phyloP scores from a whole-genome alignment of 2,888 invertebrate species.

The Campopleginae sp. region DNA sequence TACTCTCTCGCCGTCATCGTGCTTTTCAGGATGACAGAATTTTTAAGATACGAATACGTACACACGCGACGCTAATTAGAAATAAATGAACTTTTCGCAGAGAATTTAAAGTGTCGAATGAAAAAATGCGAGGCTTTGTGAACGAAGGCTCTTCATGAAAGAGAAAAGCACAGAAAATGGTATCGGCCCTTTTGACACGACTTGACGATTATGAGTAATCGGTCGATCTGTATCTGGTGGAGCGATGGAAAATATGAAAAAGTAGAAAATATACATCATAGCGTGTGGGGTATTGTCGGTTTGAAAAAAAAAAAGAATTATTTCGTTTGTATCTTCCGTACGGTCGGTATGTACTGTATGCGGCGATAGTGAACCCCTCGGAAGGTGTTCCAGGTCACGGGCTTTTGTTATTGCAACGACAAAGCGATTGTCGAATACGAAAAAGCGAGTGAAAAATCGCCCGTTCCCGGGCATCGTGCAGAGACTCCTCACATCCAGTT shows the following conservation, averaged over 20 bases:
- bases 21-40: not conserved
- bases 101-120: not conserved
- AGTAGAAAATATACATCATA: not conserved
- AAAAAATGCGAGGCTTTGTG: not conserved
- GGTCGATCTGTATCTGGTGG: not conserved
- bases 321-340: conserved; percentile 24
- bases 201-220: not conserved
- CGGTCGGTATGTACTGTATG: not conserved
- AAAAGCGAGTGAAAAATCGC: conserved; percentile 19
- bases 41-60: no score
- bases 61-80: conserved; percentile 30
- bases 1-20: conserved; percentile 42
- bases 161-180: not conserved
- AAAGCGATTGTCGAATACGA: conserved; percentile 34
- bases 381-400: conserved; percentile 22
- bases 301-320: conserved; percentile 26
- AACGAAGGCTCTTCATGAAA: not conserved
- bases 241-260: not conserved
- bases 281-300: not conserved
- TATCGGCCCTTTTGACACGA: not conserved
- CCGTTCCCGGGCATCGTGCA: not conserved
- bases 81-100: not conserved
- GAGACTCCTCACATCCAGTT: conserved; percentile 1
- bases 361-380: not conserved
- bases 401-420: conserved; percentile 7